Percentiles rank a stretch among this genome's conserved stretches.
Conservation (phyloP, 37 sponge, comb jelly and placozoan genomes). For the Oopsacas minuta region DNA sequence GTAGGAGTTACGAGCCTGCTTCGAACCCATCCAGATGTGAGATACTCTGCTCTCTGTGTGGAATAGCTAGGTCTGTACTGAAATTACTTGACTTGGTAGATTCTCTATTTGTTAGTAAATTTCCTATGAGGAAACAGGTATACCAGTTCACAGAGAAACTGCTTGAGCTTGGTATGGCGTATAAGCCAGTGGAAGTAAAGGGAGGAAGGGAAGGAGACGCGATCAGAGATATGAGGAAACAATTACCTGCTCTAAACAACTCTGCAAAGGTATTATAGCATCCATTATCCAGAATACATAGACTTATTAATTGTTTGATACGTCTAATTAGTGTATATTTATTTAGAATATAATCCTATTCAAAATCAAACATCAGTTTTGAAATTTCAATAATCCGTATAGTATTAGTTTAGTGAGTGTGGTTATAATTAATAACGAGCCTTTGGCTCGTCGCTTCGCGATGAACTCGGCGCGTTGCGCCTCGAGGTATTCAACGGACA, state of each 20-base stretch:
- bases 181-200: neutral
- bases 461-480: too few species aligned
- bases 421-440: too few species aligned
- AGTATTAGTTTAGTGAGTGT: too few species aligned
- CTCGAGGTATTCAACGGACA: too few species aligned
- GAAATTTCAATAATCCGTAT: too few species aligned
- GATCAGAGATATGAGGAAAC: conserved; percentile 11
- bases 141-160: conserved; percentile 16
- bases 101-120: conserved; percentile 65
- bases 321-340: too few species aligned
- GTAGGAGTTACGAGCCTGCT: neutral
- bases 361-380: too few species aligned
- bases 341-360: too few species aligned
- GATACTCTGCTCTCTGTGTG: neutral
- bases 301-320: too few species aligned
- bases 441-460: too few species aligned
- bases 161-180: conserved; percentile 1
- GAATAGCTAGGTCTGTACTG: neutral
- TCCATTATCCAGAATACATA: too few species aligned
- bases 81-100: conserved; percentile 64
- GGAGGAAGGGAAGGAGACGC: neutral
- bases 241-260: neutral
- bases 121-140: conserved; percentile 78
- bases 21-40: neutral
- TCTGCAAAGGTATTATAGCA: neutral